A percentile compares a stretch with the other conserved stretches of the same genome.
These are phyloP conservation scores for Takifugu flavidus DNA, from an alignment of 2,113 vertebrate genomes.

Conservation along the genomic window DNA sequence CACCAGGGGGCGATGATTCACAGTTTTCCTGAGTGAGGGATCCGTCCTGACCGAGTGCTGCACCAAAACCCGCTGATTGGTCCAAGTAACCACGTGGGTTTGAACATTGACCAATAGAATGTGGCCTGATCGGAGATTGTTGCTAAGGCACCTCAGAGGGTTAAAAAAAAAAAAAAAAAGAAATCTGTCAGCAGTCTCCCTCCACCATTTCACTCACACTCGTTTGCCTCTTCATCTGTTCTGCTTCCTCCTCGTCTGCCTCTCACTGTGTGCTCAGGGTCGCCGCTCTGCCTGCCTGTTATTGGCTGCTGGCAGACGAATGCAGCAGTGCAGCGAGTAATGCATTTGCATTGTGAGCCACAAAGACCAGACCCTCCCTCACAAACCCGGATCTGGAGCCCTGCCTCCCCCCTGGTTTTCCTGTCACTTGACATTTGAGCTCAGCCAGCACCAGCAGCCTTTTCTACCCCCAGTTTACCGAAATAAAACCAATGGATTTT, in stretches of 20 bases:
- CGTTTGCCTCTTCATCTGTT: conserved; percentile 10
- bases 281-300: conserved; percentile 8
- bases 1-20: conserved; percentile 46
- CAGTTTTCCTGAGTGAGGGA: background rate
- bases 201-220: conserved; percentile 46
- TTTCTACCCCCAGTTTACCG: conserved; percentile 36
- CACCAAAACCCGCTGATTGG: conserved; percentile 70
- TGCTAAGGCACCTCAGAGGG: conserved; percentile 71
- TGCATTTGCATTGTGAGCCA: conserved; percentile 48
- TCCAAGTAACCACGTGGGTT: conserved; percentile 56
- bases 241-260: conserved; percentile 2
- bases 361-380: conserved; percentile 54
- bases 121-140: conserved; percentile 58
- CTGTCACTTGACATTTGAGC: conserved; percentile 64
- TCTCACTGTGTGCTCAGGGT: conserved; percentile 7
- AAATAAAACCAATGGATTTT: no score
- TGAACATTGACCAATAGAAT: conserved; percentile 64
- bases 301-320: conserved; percentile 27
- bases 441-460: conserved; percentile 30
- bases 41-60: conserved; percentile 43
- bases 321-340: conserved; percentile 27
- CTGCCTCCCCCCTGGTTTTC: conserved; percentile 44
- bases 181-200: conserved; percentile 32
- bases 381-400: conserved; percentile 19
- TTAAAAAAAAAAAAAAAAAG: conserved; percentile 12